A percentile compares a stretch with the other conserved stretches of the same genome.
phyloP scores from a whole-genome alignment of 2,113 vertebrate genomes.

The Lontra canadensis region DNA sequence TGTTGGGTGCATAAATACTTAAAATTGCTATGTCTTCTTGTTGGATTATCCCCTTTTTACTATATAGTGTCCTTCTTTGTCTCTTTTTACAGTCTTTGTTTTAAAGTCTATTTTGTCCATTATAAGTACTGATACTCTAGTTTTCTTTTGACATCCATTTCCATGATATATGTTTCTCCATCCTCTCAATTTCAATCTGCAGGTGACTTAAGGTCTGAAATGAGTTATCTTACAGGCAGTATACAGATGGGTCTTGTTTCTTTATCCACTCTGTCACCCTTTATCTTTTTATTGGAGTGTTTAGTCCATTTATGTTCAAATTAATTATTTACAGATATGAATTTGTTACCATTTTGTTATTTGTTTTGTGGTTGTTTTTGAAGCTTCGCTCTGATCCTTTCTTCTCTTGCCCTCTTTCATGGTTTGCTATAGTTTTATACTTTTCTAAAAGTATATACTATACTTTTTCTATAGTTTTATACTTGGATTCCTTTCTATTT shows the following conservation, averaged over 20 bases:
- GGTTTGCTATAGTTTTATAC: neutral
- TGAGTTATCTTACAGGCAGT: neutral
- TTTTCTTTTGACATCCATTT: neutral
- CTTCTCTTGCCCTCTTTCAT: neutral
- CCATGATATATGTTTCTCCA: neutral
- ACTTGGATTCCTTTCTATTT: neutral
- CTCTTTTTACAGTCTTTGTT: neutral
- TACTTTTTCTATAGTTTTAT: neutral
- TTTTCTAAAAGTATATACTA: neutral
- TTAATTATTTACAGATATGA: neutral
- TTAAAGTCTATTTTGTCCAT: neutral
- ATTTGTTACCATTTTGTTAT: neutral
- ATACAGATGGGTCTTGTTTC: neutral
- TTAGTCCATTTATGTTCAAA: neutral
- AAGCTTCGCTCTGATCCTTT: neutral
- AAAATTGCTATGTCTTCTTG: neutral
- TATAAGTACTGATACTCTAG: neutral
- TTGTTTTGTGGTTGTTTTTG: neutral
- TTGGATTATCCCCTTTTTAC: neutral
- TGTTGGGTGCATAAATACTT: neutral
- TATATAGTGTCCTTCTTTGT: neutral
- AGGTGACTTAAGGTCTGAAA: neutral
- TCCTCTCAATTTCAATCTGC: neutral
- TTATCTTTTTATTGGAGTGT: neutral
- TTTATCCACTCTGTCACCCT: neutral